A percentile compares a stretch with the other conserved stretches of the same genome.
These are phyloP conservation scores for Larimichthys polyactis DNA, from an alignment of 2,113 vertebrate species.

Conservation along the genomic window DNA sequence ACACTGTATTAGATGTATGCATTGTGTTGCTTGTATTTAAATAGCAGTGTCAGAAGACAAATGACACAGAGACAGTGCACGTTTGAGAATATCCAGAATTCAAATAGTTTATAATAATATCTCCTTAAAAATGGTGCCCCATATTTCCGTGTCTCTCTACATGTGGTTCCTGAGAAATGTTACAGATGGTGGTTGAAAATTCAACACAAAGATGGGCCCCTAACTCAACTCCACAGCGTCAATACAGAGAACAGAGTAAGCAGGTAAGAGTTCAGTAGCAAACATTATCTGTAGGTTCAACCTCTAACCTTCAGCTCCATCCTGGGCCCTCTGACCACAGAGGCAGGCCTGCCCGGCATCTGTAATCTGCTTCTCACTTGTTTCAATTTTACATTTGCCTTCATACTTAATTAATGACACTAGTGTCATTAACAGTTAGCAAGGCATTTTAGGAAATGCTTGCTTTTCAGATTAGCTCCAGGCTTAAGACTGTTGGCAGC, in stretches of 20 bases:
- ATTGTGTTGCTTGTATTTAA: background rate
- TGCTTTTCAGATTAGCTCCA: background rate
- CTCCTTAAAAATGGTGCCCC: background rate
- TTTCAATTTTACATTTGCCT: no score
- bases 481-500: background rate
- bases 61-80: background rate
- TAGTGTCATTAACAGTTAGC: background rate
- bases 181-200: background rate
- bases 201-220: background rate
- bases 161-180: background rate
- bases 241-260: no score
- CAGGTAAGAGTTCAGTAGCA: no score
- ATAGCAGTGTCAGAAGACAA: background rate
- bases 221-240: background rate
- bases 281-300: no score
- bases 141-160: background rate
- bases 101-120: background rate
- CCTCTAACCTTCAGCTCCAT: no score
- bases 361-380: no score
- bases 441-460: background rate
- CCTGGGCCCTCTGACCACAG: no score
- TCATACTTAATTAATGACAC: background rate
- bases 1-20: background rate
- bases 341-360: no score
- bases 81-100: background rate